Base-by-base conservation (phyloP, 2,113 vertebrate species). In the Malurus elegans region DNA sequence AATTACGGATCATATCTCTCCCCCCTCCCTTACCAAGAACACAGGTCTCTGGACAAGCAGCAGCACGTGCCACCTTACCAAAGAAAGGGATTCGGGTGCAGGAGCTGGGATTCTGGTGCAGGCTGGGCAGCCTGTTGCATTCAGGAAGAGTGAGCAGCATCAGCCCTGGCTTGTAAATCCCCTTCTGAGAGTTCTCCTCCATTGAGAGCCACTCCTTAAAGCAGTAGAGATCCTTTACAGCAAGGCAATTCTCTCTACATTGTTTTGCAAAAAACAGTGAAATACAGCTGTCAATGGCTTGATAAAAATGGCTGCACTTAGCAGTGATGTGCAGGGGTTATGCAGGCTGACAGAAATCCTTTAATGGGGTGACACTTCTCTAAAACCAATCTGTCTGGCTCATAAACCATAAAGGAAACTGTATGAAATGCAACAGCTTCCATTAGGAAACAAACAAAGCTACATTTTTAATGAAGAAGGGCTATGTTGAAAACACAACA, bases 221-320 rank as follows among this genome's bases (percentile, higher is more conserved):
- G 96, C 99, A 99, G 98, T 99, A 99, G 65, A 99, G 97, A 96
- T 99, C 99, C 97, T 98, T 99, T 79, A 99, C 99, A 54, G 99
- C 98, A 96, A 99, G 96, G 95, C 99, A 99, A 97, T 99, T 99
- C 88, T 99, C 99, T 96, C 99, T 99, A 83, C 92, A 97, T 97
- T 73, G 84, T 95, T 91, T 94, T 73, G 95, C 47, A 93, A 93
- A 96, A 94, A 97, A 97, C 88, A 97, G 75, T 78, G 84, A 94
- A 96, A 97, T 92, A 91, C 51, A 94, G 42, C 11, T 53, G 93
- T 97, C 94, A 97, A 61, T 91, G 56, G 10, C 31, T 69, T 73
- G 79, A 9, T 60, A 86, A 91, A 23, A 91, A 86, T 2, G 17
- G 32, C 58, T 74, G 44, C 58, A 87, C 40, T 82, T 62, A 87